A percentile compares a stretch with the other conserved stretches of the same genome.
Evolutionary conservation across 2,888 invertebrate genomes (phyloP).

Genomic region (Drosophila aldrichi): DNA sequence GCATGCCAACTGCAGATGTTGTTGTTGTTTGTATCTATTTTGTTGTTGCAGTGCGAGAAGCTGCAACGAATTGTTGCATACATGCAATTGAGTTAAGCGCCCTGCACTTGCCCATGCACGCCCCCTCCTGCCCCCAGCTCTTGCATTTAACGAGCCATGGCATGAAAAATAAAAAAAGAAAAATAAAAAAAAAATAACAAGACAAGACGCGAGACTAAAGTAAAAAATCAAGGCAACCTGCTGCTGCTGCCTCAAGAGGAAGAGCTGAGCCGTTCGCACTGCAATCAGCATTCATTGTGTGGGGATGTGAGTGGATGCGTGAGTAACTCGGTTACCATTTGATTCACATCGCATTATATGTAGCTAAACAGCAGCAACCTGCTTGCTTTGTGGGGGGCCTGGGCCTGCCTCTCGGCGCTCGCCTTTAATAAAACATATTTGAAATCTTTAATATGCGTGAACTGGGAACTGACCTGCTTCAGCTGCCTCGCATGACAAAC

Average conservation of each 20-base stretch:
- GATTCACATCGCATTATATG: slow-evolving; percentile 39
- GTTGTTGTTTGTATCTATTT: slow-evolving; percentile 38
- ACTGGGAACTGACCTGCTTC: slow-evolving; percentile 53
- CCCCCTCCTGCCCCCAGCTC: neutral
- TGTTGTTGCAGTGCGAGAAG: slow-evolving; percentile 29
- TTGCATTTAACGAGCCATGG: slow-evolving; percentile 66
- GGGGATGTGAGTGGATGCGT: slow-evolving; percentile 39
- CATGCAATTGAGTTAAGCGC: slow-evolving; percentile 73
- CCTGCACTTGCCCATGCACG: slow-evolving; percentile 35
- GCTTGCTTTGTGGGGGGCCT: slow-evolving; percentile 33
- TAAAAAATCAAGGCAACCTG: slow-evolving; percentile 22
- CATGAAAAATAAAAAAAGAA: slow-evolving; percentile 18
- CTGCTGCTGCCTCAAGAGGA: slow-evolving; percentile 9
- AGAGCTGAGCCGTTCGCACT: slow-evolving; percentile 25
- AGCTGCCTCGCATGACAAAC: slow-evolving; percentile 42
- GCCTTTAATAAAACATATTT: slow-evolving; percentile 49
- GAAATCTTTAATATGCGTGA: slow-evolving; percentile 43
- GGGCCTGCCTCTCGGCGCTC: slow-evolving; percentile 1
- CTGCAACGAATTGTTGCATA: slow-evolving; percentile 68
- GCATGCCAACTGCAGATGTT: slow-evolving; percentile 56
- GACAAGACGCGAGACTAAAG: slow-evolving; percentile 15
- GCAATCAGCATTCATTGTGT: slow-evolving; percentile 57
- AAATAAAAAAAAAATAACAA: too few species aligned
- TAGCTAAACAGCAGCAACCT: slow-evolving; percentile 39
- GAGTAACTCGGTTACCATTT: slow-evolving; percentile 49